Conservation (phyloP, 2,797 vertebrate genomes). For the Neostethus bicornis region DNA sequence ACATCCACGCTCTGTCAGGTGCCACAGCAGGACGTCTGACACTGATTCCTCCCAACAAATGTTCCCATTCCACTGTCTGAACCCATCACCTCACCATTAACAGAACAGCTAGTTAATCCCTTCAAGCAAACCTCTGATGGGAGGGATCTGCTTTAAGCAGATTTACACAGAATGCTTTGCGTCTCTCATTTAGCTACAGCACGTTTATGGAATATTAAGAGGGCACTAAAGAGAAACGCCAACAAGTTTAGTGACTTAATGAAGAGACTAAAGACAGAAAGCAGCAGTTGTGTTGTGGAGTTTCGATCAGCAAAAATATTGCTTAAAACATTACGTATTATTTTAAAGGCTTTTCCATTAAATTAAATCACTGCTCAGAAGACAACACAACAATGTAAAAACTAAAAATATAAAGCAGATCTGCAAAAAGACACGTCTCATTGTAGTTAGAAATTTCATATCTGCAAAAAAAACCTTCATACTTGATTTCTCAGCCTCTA, state of each 20-base stretch:
- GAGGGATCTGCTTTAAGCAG: conserved; percentile 58
- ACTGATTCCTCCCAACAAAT: conserved; percentile 58
- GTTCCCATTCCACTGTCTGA: conserved; percentile 42
- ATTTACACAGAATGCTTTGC: conserved; percentile 32
- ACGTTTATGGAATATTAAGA: conserved; percentile 24
- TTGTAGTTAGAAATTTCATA: background rate
- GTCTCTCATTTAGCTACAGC: conserved; percentile 22
- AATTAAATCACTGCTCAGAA: no score
- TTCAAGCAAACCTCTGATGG: conserved; percentile 48
- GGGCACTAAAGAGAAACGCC: no score
- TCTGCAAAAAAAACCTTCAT: background rate
- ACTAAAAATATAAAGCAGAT: no score
- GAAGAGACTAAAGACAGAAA: conserved; percentile 32
- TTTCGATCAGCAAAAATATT: conserved; percentile 13
- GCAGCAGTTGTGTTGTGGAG: conserved; percentile 10
- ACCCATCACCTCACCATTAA: conserved; percentile 25
- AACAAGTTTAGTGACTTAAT: no score
- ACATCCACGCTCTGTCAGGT: background rate
- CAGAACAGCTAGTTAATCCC: conserved; percentile 51
- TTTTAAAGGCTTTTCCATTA: no score
- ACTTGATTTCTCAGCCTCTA: conserved; percentile 19
- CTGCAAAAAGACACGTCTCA: no score
- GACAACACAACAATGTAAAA: no score
- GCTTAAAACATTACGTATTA: no score
- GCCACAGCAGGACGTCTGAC: conserved; percentile 44